Conservation (phyloP, 2,113 vertebrate species). For the Donacobius atricapilla region DNA sequence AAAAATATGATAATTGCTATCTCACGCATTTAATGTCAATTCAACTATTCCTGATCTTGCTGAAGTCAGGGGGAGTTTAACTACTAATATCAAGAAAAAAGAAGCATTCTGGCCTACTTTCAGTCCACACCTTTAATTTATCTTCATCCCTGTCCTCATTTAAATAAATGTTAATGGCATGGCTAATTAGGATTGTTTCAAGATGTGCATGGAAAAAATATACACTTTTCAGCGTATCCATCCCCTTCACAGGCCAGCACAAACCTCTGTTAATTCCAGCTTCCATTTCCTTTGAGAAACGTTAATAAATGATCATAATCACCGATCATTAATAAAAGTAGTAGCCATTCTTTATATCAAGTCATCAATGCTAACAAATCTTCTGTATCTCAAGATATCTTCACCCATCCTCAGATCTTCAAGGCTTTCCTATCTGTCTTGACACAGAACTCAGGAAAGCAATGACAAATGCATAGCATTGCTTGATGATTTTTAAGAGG, state of each 20-base stretch:
- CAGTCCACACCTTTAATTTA: not conserved
- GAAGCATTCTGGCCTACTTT: not conserved
- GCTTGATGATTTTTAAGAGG: constrained; percentile 4
- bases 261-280: not conserved
- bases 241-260: not conserved
- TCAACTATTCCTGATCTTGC: not conserved
- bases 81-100: not conserved
- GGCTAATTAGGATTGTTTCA: constrained; percentile 4
- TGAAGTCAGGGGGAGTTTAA: not conserved
- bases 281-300: not conserved
- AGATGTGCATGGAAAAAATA: not conserved
- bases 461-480: not conserved
- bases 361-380: constrained; percentile 32
- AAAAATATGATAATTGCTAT: constrained; percentile 14
- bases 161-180: constrained; percentile 37
- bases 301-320: no score
- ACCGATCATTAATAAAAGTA: constrained; percentile 37
- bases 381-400: constrained; percentile 14
- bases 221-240: not conserved
- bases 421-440: not conserved
- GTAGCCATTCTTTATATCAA: not conserved
- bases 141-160: not conserved
- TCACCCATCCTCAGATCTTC: not conserved
- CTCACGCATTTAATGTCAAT: not conserved
- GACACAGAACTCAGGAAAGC: not conserved